Evolutionary conservation across 2,113 vertebrate genomes (phyloP).

Genomic region (Danio rerio): GRCz12tu NC_133182.1:68182501-68183000

Average conservation of each 20-base stretch:
- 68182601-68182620: conserved; percentile 76
- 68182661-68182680: conserved; percentile 80
- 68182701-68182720: conserved; percentile 76
- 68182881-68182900: conserved; percentile 83
- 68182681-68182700: conserved; percentile 78
- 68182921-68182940: conserved; percentile 10
- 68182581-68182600: not conserved
- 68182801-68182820: not conserved
- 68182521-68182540: too few relatives aligned
- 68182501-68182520: conserved; percentile 70
- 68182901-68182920: conserved; percentile 68
- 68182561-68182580: too few relatives aligned
- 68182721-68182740: conserved; percentile 77
- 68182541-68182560: too few relatives aligned
- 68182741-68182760: conserved; percentile 74
- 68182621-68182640: conserved; percentile 73
- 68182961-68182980: conserved; percentile 69
- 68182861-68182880: not conserved
- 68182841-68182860: too few relatives aligned
- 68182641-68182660: conserved; percentile 66
- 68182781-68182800: conserved; percentile 81
- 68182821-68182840: too few relatives aligned
- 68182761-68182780: conserved; percentile 82
- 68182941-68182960: conserved; percentile 73
- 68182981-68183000: conserved; percentile 60